These are phyloP conservation scores for Hydroisotoma schaefferi DNA, from an alignment of 2,888 invertebrate genomes.

Conservation along the genomic window DNA sequence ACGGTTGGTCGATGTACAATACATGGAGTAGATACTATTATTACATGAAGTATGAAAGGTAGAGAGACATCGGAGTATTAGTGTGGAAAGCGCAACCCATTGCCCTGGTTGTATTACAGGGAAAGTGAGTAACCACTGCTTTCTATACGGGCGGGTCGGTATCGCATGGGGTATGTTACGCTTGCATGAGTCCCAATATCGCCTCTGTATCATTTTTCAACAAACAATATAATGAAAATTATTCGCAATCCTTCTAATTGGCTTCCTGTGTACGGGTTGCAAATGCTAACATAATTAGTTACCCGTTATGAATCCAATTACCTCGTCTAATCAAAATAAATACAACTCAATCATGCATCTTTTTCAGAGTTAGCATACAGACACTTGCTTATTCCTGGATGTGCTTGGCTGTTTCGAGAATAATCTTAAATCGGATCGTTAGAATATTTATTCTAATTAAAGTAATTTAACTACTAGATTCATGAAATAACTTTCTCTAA, in stretches of 20 bases:
- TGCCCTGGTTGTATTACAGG: not conserved
- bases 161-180: conserved; percentile 15
- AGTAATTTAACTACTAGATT: too few relatives aligned
- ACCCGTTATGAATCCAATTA: conserved; percentile 35
- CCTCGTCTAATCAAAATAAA: conserved; percentile 28
- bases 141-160: too few relatives aligned
- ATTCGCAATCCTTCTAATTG: conserved; percentile 47
- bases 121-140: conserved; percentile 1
- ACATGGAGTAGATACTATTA: not conserved
- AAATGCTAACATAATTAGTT: conserved; percentile 36
- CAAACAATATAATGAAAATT: conserved; percentile 45
- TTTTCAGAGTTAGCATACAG: too few relatives aligned
- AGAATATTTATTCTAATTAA: too few relatives aligned
- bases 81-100: not conserved
- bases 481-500: too few relatives aligned
- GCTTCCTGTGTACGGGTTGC: conserved; percentile 33
- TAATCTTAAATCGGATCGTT: too few relatives aligned
- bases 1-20: not conserved
- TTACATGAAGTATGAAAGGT: not conserved
- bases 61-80: too few relatives aligned
- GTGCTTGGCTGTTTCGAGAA: too few relatives aligned
- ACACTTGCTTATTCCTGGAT: too few relatives aligned
- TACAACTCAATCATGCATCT: conserved; percentile 26
- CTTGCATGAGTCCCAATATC: conserved; percentile 19
- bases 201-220: conserved; percentile 47